Evolutionary conservation across 1,140 invertebrate genomes (phyloP).

Genomic region (Akabosia matsudoensis): DNA sequence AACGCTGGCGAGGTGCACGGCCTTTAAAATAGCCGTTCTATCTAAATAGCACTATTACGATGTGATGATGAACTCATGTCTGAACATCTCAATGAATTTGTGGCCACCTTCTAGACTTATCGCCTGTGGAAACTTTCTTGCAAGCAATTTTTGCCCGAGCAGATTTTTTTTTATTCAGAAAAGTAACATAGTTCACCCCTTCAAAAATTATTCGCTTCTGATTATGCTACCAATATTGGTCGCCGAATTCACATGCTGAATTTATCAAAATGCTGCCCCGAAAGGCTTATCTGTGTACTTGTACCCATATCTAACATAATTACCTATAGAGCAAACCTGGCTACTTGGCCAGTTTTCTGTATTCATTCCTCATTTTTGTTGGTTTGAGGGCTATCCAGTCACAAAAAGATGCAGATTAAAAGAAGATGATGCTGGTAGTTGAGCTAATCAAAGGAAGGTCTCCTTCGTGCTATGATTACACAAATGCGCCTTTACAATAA

Average conservation of each 20-base stretch:
- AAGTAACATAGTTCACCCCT: neutral
- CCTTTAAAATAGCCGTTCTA: neutral
- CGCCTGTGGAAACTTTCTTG: neutral
- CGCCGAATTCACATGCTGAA: too few relatives aligned
- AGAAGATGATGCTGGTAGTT: neutral
- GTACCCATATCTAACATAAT: too few relatives aligned
- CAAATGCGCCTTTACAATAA: too few relatives aligned
- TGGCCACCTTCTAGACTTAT: neutral
- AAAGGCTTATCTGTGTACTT: too few relatives aligned
- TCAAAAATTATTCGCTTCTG: too few relatives aligned
- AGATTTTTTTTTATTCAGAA: neutral
- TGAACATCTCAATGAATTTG: neutral
- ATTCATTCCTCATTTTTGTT: neutral
- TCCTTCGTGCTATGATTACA: neutral
- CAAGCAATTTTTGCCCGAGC: neutral
- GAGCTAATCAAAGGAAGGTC: neutral
- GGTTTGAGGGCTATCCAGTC: neutral
- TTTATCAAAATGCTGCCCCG: too few relatives aligned
- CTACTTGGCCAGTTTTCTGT: too few relatives aligned
- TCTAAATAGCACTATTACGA: neutral
- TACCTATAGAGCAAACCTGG: too few relatives aligned
- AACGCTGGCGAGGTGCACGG: neutral
- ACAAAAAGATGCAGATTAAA: neutral
- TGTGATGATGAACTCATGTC: slow-evolving; percentile 12
- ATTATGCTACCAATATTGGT: too few relatives aligned